Conservation (phyloP, 2,113 vertebrate genomes). For the Melanerpes aurifrons region DNA sequence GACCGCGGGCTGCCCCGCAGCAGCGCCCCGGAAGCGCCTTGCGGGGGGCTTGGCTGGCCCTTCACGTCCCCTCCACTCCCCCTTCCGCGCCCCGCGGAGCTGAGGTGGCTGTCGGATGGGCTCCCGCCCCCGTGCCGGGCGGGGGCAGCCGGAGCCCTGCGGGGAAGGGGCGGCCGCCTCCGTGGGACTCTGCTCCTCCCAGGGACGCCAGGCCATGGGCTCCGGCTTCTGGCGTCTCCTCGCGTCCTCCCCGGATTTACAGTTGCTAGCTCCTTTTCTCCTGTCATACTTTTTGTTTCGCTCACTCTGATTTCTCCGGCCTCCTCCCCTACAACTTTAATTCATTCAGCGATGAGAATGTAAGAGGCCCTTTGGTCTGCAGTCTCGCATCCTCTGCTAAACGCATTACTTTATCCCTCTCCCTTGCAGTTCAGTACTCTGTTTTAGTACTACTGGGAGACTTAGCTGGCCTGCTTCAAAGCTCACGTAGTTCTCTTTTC, state of each 20-base stretch:
- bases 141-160: background rate
- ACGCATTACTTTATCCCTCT: background rate
- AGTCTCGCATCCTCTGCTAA: slow-evolving; percentile 32
- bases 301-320: background rate
- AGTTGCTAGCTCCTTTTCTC: background rate
- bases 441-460: background rate
- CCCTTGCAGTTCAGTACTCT: background rate
- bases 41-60: background rate
- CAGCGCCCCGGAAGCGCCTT: background rate
- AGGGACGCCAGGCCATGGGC: background rate
- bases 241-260: background rate
- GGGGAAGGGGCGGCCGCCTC: background rate
- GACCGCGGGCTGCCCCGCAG: background rate
- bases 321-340: slow-evolving; percentile 19
- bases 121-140: background rate
- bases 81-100: background rate
- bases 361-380: slow-evolving; percentile 20
- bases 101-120: background rate
- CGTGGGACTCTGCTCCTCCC: background rate
- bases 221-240: background rate
- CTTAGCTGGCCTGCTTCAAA: background rate
- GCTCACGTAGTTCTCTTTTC: background rate
- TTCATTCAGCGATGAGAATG: slow-evolving; percentile 28
- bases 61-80: background rate
- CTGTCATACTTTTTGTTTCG: background rate